Conservation (phyloP, 2,113 vertebrate species). For the Bombycilla garrulus region DNA sequence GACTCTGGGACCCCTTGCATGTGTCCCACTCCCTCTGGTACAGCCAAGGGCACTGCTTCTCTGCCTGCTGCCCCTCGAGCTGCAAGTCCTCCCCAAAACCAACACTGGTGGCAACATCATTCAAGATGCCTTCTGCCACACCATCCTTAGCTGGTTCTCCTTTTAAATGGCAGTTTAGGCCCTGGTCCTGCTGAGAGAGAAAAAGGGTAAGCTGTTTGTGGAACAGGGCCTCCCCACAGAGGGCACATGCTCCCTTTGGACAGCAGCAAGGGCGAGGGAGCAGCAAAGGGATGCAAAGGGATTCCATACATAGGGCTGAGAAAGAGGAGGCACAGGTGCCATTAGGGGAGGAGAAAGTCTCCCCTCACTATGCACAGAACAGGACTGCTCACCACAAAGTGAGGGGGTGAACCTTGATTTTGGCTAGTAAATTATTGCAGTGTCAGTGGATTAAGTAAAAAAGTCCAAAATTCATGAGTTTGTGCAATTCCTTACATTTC, state of each 20-base stretch:
- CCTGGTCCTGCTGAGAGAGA: fast-evolving
- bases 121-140: not conserved
- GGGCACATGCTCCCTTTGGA: fast-evolving
- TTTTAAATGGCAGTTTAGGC: fast-evolving
- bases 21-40: fast-evolving
- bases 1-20: fast-evolving
- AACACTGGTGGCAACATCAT: fast-evolving
- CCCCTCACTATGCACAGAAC: fast-evolving
- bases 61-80: not conserved
- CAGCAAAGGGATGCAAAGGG: not conserved
- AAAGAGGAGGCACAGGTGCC: fast-evolving
- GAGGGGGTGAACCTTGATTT: not conserved
- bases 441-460: not conserved
- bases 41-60: not conserved
- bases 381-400: fast-evolving
- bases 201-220: not conserved
- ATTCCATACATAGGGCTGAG: fast-evolving
- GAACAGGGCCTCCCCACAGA: not conserved
- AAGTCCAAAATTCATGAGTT: not conserved
- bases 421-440: not conserved
- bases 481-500: not conserved
- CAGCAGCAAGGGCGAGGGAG: not conserved
- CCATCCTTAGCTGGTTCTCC: not conserved
- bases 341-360: fast-evolving
- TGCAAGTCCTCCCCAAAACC: fast-evolving